phyloP scores from a whole-genome alignment of 2,888 invertebrate species.

The Parnassius smintheus region DNA sequence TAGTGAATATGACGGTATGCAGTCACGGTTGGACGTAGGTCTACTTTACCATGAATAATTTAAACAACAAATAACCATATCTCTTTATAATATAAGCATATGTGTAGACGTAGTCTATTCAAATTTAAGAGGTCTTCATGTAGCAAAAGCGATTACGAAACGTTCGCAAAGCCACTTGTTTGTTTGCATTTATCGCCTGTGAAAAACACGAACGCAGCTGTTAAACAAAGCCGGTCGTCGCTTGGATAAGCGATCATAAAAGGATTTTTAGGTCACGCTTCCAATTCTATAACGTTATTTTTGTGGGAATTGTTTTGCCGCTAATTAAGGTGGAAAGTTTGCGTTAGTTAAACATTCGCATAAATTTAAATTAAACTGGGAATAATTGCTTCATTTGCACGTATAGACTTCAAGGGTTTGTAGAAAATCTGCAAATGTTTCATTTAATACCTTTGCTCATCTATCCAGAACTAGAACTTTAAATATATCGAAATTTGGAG shows the following conservation, averaged over 20 bases:
- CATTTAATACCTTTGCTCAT: too few relatives aligned
- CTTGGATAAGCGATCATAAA: conserved; percentile 16
- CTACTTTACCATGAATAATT: neutral
- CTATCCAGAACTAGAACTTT: too few relatives aligned
- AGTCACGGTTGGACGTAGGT: neutral
- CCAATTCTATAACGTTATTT: conserved; percentile 7
- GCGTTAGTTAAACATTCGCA: conserved; percentile 11
- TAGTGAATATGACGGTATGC: too few relatives aligned
- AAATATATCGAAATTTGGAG: too few relatives aligned
- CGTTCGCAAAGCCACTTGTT: conserved; percentile 4
- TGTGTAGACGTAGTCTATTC: neutral
- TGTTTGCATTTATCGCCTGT: conserved; percentile 14
- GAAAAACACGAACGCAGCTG: conserved; percentile 5
- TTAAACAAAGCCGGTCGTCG: conserved; percentile 10
- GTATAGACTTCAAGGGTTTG: too few relatives aligned
- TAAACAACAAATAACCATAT: neutral
- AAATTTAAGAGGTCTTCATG: neutral
- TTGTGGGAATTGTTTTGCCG: conserved; percentile 19
- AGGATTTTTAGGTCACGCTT: conserved; percentile 24
- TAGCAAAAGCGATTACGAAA: conserved; percentile 1
- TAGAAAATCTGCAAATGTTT: too few relatives aligned
- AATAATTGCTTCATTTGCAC: too few relatives aligned
- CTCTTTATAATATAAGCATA: neutral
- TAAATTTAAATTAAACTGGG: conserved; percentile 1
- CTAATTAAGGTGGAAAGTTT: conserved; percentile 9